Evolutionary conservation across 2,797 vertebrate genomes (phyloP).

Genomic region (Nannoperca australis): DNA sequence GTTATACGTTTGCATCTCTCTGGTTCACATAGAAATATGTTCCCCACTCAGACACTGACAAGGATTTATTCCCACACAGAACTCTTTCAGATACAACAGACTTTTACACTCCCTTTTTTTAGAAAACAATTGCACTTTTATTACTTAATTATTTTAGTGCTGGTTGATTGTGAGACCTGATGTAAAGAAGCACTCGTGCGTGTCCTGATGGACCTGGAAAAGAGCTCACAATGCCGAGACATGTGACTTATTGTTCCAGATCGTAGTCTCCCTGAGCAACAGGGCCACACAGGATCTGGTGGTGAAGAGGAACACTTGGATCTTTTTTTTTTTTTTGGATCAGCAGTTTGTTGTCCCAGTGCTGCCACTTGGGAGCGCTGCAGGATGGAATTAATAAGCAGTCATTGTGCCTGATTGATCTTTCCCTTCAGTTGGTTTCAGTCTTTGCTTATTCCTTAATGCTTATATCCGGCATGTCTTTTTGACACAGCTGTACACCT

Average conservation of each 20-base stretch:
- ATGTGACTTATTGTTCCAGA: conserved; percentile 60
- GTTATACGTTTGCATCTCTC: not conserved
- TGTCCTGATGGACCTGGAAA: conserved; percentile 34
- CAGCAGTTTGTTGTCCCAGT: conserved; percentile 31
- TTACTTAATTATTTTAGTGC: conserved; percentile 59
- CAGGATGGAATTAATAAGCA: not conserved
- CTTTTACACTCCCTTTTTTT: not conserved
- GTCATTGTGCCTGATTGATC: not conserved
- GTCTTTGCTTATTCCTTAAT: not conserved
- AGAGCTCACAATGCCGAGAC: conserved; percentile 42
- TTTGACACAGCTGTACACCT: conserved; percentile 1
- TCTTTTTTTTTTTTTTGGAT: conserved; percentile 4
- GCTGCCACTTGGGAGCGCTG: conserved; percentile 67
- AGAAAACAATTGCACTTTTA: conserved; percentile 27
- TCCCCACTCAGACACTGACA: not conserved
- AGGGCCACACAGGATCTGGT: conserved; percentile 56
- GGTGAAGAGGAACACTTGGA: conserved; percentile 5
- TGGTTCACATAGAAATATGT: conserved; percentile 3
- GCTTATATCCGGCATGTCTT: not conserved
- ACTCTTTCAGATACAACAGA: conserved; percentile 14
- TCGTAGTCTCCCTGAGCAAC: conserved; percentile 68
- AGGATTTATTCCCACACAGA: not conserved
- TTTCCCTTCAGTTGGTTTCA: not conserved
- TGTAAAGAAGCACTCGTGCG: conserved; percentile 54
- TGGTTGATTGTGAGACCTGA: conserved; percentile 32